Base-by-base conservation (phyloP, 2,797 vertebrate species). In the Fundulus diaphanus region DNA sequence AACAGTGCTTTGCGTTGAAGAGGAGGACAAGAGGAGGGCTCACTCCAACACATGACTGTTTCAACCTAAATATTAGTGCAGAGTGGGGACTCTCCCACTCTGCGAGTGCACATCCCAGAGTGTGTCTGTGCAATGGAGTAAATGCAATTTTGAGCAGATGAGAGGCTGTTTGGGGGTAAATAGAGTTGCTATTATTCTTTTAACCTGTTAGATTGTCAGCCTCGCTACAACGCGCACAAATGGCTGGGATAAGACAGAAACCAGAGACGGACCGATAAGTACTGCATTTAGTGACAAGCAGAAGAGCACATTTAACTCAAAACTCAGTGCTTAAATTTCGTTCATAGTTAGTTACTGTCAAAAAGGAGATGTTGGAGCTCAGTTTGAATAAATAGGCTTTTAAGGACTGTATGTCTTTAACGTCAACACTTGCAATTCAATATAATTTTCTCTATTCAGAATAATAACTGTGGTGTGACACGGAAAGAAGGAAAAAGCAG, bases 101-200 rank as follows among this genome's bases (percentile, higher is more conserved):
- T 48, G 78, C 42, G 70, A 78, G 75, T 74, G 71, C 61, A 59
- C 71, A 73, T 82, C 84, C 22, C 54, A 49, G 77, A 78, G 65
- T 81, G 77, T 81, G 78, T 83, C 61, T 80, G 79, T 76, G 77
- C 74, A 81, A 72, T 82, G 74, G 84, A 80, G 87, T 76, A 85
- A 80, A 83, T 88, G 90, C 89, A 92, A 92, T 92, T 94, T 91
- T 86, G 92, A 88, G 88, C 84, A 82, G 85, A 90, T 77, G 88
- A 92, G 92, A 93, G 92, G 92, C 90, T 92, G 92, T 92, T 93
- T 90, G 88, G 90, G 29, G 91, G 90, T 93, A 92, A 94, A 94
- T 91, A 93, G 92, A 89, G 91, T 90, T 91, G 91, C 92, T 93
- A 93, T 94, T 93, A 94, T 93, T 94, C 93, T 92, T 94, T 94